Base-by-base conservation (phyloP, 2,888 invertebrate genomes). In the Druceiella hillmani region DNA sequence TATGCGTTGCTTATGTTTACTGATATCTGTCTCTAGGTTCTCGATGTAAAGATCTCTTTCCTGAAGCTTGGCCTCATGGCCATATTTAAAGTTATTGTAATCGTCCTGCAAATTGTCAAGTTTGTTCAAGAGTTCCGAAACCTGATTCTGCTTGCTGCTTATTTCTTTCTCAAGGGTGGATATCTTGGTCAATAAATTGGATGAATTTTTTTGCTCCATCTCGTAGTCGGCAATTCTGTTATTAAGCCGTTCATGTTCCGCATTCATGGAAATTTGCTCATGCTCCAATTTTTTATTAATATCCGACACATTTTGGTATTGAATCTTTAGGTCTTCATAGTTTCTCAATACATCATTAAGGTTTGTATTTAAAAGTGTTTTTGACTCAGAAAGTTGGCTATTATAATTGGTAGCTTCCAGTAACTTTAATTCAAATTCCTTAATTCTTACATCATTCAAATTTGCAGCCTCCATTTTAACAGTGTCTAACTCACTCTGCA, bases 41-140 rank as follows among this genome's bases (percentile, higher is more conserved):
- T 87, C 87, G 37, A 86, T 81, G 44, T 81, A 82, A 31, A 82
- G 69, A 54, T 85, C 81, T 43, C 83, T 69, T 57, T 87, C 86
- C 55, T 83, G 82, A 7, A 87, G 58, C 61, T 86, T 87, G 2
- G 81, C 81, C 43, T 82, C 75, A 34, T 76, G 64, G 3, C 74
- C 74, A 54, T 59, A 65, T 46, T 62, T 61, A 26, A 62, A 54
- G 54, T 66, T 70, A 45, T 52, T 61, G 38, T 65, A 55, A 47
- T 59, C 59, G 52, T 63, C 58, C 42, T 62, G 61, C 20, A 62
- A 50, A 38, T 55, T 48, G 46, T 64, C 63, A 29, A 69, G 47
- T 51, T 63, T 61, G 36, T 52, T 55, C 13, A 57, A 44, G 33
- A 71, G 52, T 38, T 66, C 63, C 6, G 51, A 39, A 28, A 72